Evolutionary conservation across 2,888 invertebrate genomes (phyloP), one percentile per base, ranked within the genome.

Genomic region (Acanthoscelides obtectus): DNA sequence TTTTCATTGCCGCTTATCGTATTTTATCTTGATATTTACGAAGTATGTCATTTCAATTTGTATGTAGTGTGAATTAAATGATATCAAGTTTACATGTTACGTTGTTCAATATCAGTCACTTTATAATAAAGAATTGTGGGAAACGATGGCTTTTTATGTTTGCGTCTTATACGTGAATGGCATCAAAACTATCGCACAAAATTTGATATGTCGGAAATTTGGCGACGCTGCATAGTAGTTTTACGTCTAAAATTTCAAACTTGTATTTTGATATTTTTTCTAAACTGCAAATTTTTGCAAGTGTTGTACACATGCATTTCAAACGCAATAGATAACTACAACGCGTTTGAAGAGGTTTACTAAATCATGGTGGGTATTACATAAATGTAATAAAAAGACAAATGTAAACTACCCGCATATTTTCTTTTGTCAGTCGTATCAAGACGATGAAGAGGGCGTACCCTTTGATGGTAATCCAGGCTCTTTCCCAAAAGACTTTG

Each of bases 401-500:
- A 5, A 6, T 6, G 6, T 25, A 45, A 45, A 6, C 17, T 12
- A 45, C 17, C 1, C 17, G 12, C 17, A 12, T 6, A 1, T 45
- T 45, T 45, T 45, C 12, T 45, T 45, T 45, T 45, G 45, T 45
- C 12, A 78, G 78, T 78, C 80, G 79, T 86, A 86, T 80, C 86
- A 84, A 78, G 86, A 86, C 77, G 86, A 86, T 79, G 86, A 86
- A 76, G 86, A 85, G 75, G 84, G 81, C 71, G 85, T 80, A 25
- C 81, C 83, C 6, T 86, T 84, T 75, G 85, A 85, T 77, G 84
- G 83, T 20, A 83, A 89, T 74, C 88, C 90, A 69, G 90, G 91
- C 4, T 92, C 92, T 0, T 97, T 97, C 84, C 95, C 97, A 8
- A 96, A 96, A 85, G 95, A 95, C 83, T 97, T 95, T 86, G 96